phyloP scores from a whole-genome alignment of 92 coral and sea anemone species.

The Epizoanthus fatuus region DNA sequence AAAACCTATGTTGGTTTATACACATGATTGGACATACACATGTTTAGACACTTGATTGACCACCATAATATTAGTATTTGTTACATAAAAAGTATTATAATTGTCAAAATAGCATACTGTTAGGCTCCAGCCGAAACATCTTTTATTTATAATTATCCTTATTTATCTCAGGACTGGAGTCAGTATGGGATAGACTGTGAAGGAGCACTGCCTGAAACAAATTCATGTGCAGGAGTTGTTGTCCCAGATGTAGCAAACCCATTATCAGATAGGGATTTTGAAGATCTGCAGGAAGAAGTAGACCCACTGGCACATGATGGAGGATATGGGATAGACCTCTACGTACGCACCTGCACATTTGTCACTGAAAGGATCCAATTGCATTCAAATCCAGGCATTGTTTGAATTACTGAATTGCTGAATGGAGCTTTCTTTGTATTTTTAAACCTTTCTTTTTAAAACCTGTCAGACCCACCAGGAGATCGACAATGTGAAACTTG shows the following conservation, averaged over 20 bases:
- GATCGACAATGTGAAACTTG: no score
- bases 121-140: no score
- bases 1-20: no score
- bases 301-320: slow-evolving; percentile 74
- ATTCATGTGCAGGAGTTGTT: slow-evolving; percentile 23
- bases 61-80: no score
- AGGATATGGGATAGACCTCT: slow-evolving; percentile 69
- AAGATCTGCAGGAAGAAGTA: slow-evolving; percentile 45
- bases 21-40: no score
- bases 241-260: slow-evolving; percentile 58
- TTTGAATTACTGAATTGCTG: no score
- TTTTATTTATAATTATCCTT: not conserved
- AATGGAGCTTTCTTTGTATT: no score
- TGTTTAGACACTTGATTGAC: no score
- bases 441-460: no score
- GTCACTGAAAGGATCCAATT: slow-evolving; percentile 57
- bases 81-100: no score
- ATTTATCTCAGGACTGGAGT: slow-evolving; percentile 55
- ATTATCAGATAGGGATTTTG: slow-evolving; percentile 56
- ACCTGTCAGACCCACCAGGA: no score
- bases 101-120: no score
- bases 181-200: slow-evolving; percentile 76
- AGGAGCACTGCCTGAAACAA: slow-evolving; percentile 57
- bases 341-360: slow-evolving; percentile 62
- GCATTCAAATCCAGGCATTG: not conserved